These are phyloP conservation scores for Helicorthomorpha holstii DNA, from an alignment of 1,140 invertebrate species.

Conservation along the genomic window DNA sequence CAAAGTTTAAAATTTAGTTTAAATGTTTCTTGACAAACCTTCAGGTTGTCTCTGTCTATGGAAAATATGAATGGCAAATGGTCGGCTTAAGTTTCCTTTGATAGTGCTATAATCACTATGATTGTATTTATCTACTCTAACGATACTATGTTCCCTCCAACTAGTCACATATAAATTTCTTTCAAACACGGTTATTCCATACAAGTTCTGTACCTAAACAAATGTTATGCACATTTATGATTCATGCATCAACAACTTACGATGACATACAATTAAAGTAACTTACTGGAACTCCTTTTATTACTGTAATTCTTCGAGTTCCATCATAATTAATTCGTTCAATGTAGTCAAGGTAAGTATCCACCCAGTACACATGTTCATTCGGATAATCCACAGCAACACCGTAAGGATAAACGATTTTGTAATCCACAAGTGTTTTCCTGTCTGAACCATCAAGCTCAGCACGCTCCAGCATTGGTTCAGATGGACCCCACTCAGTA, in stretches of 20 bases:
- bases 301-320: constrained; percentile 40
- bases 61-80: constrained; percentile 46
- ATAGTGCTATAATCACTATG: constrained; percentile 26
- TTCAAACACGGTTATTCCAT: constrained; percentile 39
- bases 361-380: constrained; percentile 57
- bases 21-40: constrained; percentile 23
- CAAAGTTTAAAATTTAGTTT: constrained; percentile 5
- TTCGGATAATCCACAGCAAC: constrained; percentile 52
- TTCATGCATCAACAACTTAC: constrained; percentile 6
- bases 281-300: constrained; percentile 35
- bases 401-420: constrained; percentile 54
- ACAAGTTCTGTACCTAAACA: constrained; percentile 42
- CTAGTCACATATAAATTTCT: constrained; percentile 17
- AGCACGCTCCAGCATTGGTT: constrained; percentile 41
- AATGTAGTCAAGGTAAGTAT: constrained; percentile 53
- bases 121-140: constrained; percentile 37
- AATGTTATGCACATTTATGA: constrained; percentile 6
- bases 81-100: constrained; percentile 30
- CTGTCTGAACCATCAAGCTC: constrained; percentile 39
- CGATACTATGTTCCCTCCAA: constrained; percentile 42
- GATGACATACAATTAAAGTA: constrained; percentile 7
- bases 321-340: constrained; percentile 53
- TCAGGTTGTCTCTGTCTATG: constrained; percentile 55
- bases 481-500: constrained; percentile 45
- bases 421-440: constrained; percentile 31